These are phyloP conservation scores for Lottia scabra DNA, from an alignment of 2,888 invertebrate genomes.

Conservation along the genomic window DNA sequence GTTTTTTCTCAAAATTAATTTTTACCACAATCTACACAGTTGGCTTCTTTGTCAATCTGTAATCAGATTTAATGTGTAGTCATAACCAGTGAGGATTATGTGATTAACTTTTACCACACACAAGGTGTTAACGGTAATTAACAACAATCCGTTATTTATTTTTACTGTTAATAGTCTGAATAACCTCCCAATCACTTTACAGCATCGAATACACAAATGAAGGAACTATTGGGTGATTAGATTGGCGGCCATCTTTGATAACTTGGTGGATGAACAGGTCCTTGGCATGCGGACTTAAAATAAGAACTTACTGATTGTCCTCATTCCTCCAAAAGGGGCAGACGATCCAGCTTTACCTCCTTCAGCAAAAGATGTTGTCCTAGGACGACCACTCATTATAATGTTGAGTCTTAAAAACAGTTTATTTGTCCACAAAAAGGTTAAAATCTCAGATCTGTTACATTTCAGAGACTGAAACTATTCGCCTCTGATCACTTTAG, in stretches of 20 bases:
- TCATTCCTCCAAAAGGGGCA: constrained; percentile 61
- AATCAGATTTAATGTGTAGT: neutral
- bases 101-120: neutral
- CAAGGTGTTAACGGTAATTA: neutral
- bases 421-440: constrained; percentile 19
- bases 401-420: constrained; percentile 23
- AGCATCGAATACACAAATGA: neutral
- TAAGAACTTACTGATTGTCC: constrained; percentile 59
- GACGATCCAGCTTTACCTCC: constrained; percentile 60
- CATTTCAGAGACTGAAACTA: constrained; percentile 28
- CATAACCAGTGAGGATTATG: neutral
- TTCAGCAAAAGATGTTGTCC: constrained; percentile 65
- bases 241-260: constrained; percentile 33
- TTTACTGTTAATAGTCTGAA: neutral
- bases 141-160: neutral
- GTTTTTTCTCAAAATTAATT: neutral
- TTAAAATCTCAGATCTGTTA: constrained; percentile 29
- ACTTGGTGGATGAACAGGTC: constrained; percentile 28
- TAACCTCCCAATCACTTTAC: neutral
- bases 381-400: constrained; percentile 63
- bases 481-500: too few species aligned
- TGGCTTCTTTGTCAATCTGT: constrained; percentile 7
- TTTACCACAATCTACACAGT: constrained; percentile 8
- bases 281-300: constrained; percentile 31
- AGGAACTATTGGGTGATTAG: constrained; percentile 13